Evolutionary conservation across 2,888 invertebrate genomes (phyloP), one percentile per base, ranked within the genome.

Genomic region (Imbricaverruca yamaguchii): DNA sequence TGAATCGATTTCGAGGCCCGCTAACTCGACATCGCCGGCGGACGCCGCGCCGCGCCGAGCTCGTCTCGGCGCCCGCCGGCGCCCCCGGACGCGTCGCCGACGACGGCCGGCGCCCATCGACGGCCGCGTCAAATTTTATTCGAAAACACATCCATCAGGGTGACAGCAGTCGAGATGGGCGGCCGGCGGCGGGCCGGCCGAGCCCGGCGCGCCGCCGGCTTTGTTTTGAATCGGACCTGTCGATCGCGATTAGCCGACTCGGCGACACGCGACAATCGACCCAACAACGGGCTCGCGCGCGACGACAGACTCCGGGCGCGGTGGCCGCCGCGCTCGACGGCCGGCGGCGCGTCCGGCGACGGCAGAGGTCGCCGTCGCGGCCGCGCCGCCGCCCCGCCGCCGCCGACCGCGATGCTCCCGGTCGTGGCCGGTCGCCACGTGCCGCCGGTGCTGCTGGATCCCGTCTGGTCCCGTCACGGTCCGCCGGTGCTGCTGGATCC

Each of bases 211-310:
- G 69, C 53, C n/a, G 6, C 0, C 21, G 23, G 74, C 74, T 74
- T 74, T 74, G 74, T 74, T 74, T 74, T 74, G 74, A 74, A 53
- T 74, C 53, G 53, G 74, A 74, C 74, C 74, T 74, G 74, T 74
- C 74, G 53, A 55, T 15, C 53, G 18, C 74, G 74, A 53, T 74
- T 74, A 74, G 74, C 55, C 10, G 53, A 23, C 13, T 2, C 53
- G 74, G 53, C 15, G 21, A 13, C 74, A 74, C 74, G 74, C 74
- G 21, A 69, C 69, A 69, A 69, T 69, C 39, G 69, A 69, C 39
- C 69, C 69, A 25, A 39, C 69, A 15, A 69, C 67, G 23, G 23
- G 0, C 23, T 23, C 69, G 69, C 23, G 12, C 23, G 69, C 69
- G 69, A 39, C 39, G 69, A 69, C 65, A 23, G 65, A 10, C 65